Percentiles rank a stretch among this genome's conserved stretches.
Evolutionary conservation across 2,888 invertebrate genomes (phyloP).

Genomic region (Diarsia dahlii): DNA sequence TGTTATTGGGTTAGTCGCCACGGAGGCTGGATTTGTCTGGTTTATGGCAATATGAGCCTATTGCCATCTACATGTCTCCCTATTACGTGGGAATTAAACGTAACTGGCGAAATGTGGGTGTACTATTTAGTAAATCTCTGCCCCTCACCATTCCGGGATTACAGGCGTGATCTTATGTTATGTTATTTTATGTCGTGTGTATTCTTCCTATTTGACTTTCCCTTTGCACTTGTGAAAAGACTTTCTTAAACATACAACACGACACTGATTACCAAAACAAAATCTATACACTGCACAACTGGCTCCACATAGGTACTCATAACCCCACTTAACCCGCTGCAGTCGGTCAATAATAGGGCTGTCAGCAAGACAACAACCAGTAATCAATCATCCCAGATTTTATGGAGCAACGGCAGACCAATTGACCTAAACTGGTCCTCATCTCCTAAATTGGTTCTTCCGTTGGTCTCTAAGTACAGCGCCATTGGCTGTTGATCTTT

Average conservation of each 20-base stretch:
- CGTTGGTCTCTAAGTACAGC: conserved; percentile 70
- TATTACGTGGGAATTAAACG: no score
- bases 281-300: not conserved
- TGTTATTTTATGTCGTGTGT: no score
- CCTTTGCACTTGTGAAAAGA: not conserved
- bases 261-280: not conserved
- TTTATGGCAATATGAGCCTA: no score
- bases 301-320: conserved; percentile 6
- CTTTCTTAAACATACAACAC: not conserved
- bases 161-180: no score
- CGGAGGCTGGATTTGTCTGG: no score
- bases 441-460: conserved; percentile 80
- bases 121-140: no score
- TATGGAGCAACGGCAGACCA: conserved; percentile 63
- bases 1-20: no score
- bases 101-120: no score
- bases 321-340: conserved; percentile 11
- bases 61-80: no score
- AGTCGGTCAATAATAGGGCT: conserved; percentile 35
- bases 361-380: conserved; percentile 33
- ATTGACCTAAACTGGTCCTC: conserved; percentile 78
- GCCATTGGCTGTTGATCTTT: conserved; percentile 82
- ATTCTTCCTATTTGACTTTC: no score
- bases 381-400: conserved; percentile 63
- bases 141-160: no score